These are phyloP conservation scores for Cephus nigrinus DNA, from an alignment of 2,888 invertebrate species.

Conservation along the genomic window DNA sequence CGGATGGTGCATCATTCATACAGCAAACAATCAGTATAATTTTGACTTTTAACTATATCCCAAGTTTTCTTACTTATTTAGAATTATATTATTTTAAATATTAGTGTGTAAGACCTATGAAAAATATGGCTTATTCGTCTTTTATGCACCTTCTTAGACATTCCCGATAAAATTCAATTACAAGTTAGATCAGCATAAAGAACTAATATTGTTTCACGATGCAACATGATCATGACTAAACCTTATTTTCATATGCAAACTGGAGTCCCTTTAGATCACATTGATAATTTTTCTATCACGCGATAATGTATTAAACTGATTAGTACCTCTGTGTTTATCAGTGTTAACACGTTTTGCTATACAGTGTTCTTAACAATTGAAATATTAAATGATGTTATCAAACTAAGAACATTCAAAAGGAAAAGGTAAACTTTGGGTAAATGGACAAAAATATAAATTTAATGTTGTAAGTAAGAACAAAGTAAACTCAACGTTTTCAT, in stretches of 20 bases:
- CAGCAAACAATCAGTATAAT: slow-evolving; percentile 1
- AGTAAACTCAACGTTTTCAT: neutral
- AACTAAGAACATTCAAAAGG: neutral
- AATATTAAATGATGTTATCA: neutral
- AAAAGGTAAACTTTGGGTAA: neutral
- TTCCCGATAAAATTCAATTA: neutral
- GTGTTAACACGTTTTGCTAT: neutral
- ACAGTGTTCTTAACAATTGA: neutral
- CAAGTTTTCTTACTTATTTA: neutral
- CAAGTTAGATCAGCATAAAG: neutral
- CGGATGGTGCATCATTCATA: neutral
- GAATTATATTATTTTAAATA: neutral
- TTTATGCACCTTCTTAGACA: neutral
- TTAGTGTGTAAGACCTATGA: neutral
- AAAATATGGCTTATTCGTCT: slow-evolving; percentile 2
- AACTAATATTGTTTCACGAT: too few relatives aligned
- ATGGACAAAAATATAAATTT: neutral
- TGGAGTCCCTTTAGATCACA: neutral
- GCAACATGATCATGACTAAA: neutral
- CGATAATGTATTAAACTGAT: neutral
- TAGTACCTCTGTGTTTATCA: neutral
- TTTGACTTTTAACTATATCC: neutral
- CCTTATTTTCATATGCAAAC: neutral
- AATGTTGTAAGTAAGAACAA: neutral
- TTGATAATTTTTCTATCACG: neutral